These are phyloP conservation scores for Lepidocyrtoides sp. DNA, from an alignment of 2,888 invertebrate species.

Conservation along the genomic window DNA sequence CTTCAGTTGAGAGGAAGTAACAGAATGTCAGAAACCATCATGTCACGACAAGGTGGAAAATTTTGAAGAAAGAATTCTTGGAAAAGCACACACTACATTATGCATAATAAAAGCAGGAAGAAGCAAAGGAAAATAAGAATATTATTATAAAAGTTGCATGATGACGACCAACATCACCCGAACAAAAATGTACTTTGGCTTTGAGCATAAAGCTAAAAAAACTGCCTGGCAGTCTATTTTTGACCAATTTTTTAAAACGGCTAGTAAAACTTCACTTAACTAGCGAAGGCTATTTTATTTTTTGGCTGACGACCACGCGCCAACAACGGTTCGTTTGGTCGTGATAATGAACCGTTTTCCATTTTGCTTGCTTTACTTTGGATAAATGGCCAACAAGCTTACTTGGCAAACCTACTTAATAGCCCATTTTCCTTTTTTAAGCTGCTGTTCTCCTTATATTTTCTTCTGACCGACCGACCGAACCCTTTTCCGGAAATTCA, in stretches of 20 bases:
- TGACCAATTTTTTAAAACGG: neutral
- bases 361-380: neutral
- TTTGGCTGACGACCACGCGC: neutral
- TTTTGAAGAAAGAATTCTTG: neutral
- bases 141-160: conserved; percentile 23
- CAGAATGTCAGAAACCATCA: conserved; percentile 11
- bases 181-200: neutral
- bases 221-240: neutral
- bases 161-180: neutral
- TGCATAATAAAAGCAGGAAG: neutral
- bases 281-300: too few species aligned
- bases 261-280: neutral
- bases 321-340: neutral
- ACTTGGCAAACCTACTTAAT: conserved; percentile 6
- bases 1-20: neutral
- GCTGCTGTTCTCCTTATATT: too few species aligned
- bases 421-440: neutral
- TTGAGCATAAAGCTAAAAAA: neutral
- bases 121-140: neutral
- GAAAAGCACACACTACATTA: neutral
- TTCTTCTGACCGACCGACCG: too few species aligned
- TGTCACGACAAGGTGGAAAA: neutral
- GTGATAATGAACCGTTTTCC: conserved; percentile 37
- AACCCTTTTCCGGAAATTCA: neutral
- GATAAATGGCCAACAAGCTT: neutral